Evolutionary conservation across 2,888 invertebrate genomes (phyloP).

Genomic region (Megaustenia siamemsis): DNA sequence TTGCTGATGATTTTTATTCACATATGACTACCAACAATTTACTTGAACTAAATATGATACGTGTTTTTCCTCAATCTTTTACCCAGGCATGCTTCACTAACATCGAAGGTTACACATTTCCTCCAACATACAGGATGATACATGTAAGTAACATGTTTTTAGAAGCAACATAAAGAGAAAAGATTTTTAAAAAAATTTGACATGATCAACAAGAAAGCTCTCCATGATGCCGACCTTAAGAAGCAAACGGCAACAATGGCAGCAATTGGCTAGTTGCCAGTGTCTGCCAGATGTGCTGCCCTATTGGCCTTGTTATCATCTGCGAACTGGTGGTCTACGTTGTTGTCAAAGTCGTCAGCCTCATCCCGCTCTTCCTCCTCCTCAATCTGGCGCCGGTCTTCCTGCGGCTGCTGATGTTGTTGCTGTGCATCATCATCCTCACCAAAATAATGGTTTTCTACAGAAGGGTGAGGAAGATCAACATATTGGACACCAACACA

Average conservation of each 20-base stretch:
- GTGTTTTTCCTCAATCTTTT: too few relatives aligned
- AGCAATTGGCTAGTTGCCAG: not conserved
- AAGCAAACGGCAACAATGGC: not conserved
- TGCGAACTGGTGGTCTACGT: not conserved
- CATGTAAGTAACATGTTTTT: too few relatives aligned
- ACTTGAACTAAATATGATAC: too few relatives aligned
- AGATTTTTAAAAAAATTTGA: too few relatives aligned
- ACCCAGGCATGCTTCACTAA: too few relatives aligned
- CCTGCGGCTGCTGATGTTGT: not conserved
- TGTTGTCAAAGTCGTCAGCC: conserved; percentile 5
- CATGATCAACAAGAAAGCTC: too few relatives aligned
- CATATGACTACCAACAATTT: too few relatives aligned
- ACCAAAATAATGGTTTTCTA: conserved; percentile 47
- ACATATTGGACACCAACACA: not conserved
- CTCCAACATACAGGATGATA: too few relatives aligned
- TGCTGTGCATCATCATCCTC: conserved; percentile 35
- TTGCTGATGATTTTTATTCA: too few relatives aligned
- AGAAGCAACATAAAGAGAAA: too few relatives aligned
- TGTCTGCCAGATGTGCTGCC: conserved; percentile 2
- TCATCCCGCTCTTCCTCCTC: conserved; percentile 31
- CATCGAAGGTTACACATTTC: too few relatives aligned
- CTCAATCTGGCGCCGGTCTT: not conserved
- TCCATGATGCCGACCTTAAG: not conserved
- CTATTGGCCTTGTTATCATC: conserved; percentile 27
- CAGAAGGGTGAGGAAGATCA: conserved; percentile 21